phyloP scores from a whole-genome alignment of 2,888 invertebrate genomes.

The Lysandra coridon region DNA sequence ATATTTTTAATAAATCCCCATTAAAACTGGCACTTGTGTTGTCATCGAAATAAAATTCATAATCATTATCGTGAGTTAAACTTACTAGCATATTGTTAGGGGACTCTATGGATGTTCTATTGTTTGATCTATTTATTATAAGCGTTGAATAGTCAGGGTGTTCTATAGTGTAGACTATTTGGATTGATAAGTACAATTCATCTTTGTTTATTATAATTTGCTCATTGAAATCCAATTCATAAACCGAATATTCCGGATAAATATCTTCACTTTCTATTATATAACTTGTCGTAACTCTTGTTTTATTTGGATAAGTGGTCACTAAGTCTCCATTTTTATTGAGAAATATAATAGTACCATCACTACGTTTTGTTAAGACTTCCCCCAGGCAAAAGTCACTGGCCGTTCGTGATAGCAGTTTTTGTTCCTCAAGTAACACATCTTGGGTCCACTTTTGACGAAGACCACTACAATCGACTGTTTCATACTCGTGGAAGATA shows the following conservation, averaged over 20 bases:
- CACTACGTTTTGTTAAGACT: slow-evolving; percentile 68
- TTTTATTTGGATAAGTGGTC: slow-evolving; percentile 66
- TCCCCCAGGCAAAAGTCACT: slow-evolving; percentile 68
- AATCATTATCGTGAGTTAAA: slow-evolving; percentile 54
- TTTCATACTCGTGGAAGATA: slow-evolving; percentile 63
- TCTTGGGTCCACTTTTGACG: slow-evolving; percentile 59
- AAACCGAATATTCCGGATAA: slow-evolving; percentile 67
- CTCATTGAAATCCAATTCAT: slow-evolving; percentile 56
- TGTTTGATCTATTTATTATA: slow-evolving; percentile 61
- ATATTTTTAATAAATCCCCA: slow-evolving; percentile 56
- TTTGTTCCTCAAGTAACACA: slow-evolving; percentile 52
- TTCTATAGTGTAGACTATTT: slow-evolving; percentile 63
- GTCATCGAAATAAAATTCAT: slow-evolving; percentile 57
- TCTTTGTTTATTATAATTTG: slow-evolving; percentile 44
- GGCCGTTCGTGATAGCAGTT: slow-evolving; percentile 63
- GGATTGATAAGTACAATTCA: slow-evolving; percentile 66
- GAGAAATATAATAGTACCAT: slow-evolving; percentile 64
- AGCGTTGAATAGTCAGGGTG: slow-evolving; percentile 78
- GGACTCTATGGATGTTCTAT: slow-evolving; percentile 58
- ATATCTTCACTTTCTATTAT: slow-evolving; percentile 62
- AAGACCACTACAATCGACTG: slow-evolving; percentile 57
- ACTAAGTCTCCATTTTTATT: slow-evolving; percentile 66
- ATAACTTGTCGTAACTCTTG: slow-evolving; percentile 61
- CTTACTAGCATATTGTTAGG: slow-evolving; percentile 58
- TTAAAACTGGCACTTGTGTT: slow-evolving; percentile 61